These are phyloP conservation scores for Ceratotherium simum DNA, from an alignment of 2,113 vertebrate genomes.

Conservation along the genomic window DNA sequence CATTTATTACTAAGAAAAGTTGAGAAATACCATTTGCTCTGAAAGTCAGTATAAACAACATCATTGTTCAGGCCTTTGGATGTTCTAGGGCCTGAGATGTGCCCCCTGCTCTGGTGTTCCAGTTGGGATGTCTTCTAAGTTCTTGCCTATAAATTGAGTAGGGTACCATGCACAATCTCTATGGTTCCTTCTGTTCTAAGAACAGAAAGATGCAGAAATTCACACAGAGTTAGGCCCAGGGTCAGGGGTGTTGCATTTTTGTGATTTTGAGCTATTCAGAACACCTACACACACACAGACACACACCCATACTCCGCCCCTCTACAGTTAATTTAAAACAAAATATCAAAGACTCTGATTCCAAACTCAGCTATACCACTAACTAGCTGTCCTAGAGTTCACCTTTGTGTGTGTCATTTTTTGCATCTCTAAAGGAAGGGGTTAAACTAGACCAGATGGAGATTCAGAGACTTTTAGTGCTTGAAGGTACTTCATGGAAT, in stretches of 20 bases:
- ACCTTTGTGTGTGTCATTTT: neutral
- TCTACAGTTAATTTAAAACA: neutral
- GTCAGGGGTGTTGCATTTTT: neutral
- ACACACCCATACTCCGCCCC: too few species aligned
- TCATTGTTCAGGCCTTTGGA: neutral
- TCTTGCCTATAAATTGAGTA: neutral
- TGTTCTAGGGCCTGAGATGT: neutral
- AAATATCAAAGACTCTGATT: neutral
- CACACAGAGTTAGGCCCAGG: neutral
- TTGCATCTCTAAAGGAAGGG: neutral
- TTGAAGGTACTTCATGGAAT: neutral
- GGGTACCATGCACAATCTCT: neutral
- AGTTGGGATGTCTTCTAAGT: neutral
- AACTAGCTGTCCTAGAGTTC: neutral
- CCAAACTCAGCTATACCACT: neutral
- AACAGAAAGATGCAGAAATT: neutral
- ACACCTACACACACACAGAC: neutral
- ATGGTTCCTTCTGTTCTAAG: neutral
- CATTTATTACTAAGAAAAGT: constrained; percentile 27
- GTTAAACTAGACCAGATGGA: neutral
- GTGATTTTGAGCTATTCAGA: neutral
- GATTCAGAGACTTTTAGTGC: neutral
- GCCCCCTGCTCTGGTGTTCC: neutral
- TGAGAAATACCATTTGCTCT: neutral
- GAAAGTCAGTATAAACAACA: neutral